phyloP scores from a whole-genome alignment of 2,888 invertebrate species.

The Ecdyonurus torrentis region DNA sequence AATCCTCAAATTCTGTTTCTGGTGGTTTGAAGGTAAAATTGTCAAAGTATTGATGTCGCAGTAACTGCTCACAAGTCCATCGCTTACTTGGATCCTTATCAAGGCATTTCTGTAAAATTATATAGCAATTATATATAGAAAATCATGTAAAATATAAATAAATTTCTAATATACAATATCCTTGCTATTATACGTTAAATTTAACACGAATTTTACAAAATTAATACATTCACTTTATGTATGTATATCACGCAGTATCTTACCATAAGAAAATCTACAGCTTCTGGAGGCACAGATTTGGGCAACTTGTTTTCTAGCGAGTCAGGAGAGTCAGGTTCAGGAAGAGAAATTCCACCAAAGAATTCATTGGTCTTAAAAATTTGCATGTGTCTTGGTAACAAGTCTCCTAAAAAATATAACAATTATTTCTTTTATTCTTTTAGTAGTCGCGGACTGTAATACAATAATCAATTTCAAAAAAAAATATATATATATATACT shows the following conservation, averaged over 20 bases:
- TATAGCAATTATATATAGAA: no score
- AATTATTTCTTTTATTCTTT: background rate
- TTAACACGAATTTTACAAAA: no score
- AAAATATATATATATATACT: background rate
- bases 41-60: constrained; percentile 83
- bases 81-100: constrained; percentile 86
- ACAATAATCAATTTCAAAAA: background rate
- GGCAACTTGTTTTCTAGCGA: constrained; percentile 78
- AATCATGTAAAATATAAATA: no score
- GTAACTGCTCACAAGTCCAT: constrained; percentile 81
- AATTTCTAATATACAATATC: no score
- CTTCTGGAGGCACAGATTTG: constrained; percentile 43
- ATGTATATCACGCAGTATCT: constrained; percentile 10
- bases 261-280: constrained; percentile 75
- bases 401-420: constrained; percentile 42
- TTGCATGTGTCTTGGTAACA: constrained; percentile 84
- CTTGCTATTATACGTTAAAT: no score
- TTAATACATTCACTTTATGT: background rate
- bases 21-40: constrained; percentile 35
- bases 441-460: background rate
- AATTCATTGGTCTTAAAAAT: constrained; percentile 94
- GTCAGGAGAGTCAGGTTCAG: constrained; percentile 73
- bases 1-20: background rate
- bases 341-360: constrained; percentile 79
- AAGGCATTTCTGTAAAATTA: constrained; percentile 72